Evolutionary conservation across 2,888 invertebrate genomes (phyloP).

Genomic region (Aphidoletes aphidimyza): DNA sequence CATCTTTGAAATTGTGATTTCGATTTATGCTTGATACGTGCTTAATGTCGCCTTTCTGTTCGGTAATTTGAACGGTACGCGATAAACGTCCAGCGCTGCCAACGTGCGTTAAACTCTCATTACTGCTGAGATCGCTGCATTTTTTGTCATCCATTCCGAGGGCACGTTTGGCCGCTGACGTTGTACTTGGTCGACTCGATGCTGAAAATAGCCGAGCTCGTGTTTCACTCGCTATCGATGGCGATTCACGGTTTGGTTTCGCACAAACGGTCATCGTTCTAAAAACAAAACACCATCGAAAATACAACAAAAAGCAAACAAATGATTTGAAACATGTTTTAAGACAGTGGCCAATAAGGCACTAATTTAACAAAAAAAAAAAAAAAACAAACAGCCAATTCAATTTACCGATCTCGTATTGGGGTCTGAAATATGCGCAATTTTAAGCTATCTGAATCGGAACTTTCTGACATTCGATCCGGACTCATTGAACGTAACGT

Average conservation of each 20-base stretch:
- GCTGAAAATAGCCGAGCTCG: slow-evolving; percentile 63
- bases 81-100: slow-evolving; percentile 59
- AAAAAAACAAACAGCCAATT: background rate
- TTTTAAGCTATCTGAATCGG: slow-evolving; percentile 78
- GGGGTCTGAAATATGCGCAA: slow-evolving; percentile 70
- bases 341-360: too few relatives aligned
- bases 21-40: slow-evolving; percentile 70
- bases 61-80: slow-evolving; percentile 64
- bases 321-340: background rate
- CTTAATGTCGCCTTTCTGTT: slow-evolving; percentile 70
- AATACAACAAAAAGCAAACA: background rate
- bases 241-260: background rate
- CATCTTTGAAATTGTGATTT: slow-evolving; percentile 78
- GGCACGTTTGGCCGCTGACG: slow-evolving; percentile 56
- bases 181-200: slow-evolving; percentile 62
- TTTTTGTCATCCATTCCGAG: slow-evolving; percentile 60
- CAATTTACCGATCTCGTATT: slow-evolving; percentile 72
- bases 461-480: slow-evolving; percentile 74
- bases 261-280: slow-evolving; percentile 31
- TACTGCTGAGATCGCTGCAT: slow-evolving; percentile 74
- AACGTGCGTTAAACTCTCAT: slow-evolving; percentile 79
- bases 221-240: slow-evolving; percentile 60
- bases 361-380: too few relatives aligned
- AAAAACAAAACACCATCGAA: background rate
- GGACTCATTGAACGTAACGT: slow-evolving; percentile 63